Evolutionary conservation across 2,888 invertebrate species (phyloP), one percentile per base, ranked within the genome.

Genomic region (Spialia ferax): DNA sequence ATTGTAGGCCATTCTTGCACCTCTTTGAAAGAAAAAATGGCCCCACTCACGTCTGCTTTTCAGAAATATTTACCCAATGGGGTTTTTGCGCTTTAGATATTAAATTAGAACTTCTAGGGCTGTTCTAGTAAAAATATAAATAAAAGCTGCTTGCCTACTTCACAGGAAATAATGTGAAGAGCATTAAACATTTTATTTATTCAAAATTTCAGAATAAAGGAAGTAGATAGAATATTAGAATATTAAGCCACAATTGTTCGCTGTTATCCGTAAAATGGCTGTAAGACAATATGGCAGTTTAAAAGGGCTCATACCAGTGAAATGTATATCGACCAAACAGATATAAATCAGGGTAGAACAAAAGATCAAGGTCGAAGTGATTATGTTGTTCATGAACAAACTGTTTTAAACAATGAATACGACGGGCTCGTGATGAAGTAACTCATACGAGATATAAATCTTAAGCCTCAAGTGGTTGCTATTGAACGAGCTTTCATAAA

Each of bases 261-360:
- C 22, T 22, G 10, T 22, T 13, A 5, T 22, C 13, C 50, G 5
- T 50, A 13, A 18, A 55, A 55, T 56, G 18, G 8, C 42, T 10
- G 11, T 55, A 59, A 74, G 26, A 74, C 67, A 74, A 64, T 68
- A 68, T 71, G 69, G 70, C n/a, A n/a, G 35, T 11, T 8, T 73
- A 73, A 65, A n/a, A 38, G 38, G 38, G n/a, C 38, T 38, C 5
- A 45, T 18, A 65, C 68, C 71, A 73, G 68, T 73, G 72, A 73
- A 76, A 71, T 73, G 70, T 69, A 50, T 70, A 69, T 52, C 64
- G 73, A 73, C 74, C 75, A 73, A 79, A 77, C 76, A 79, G 75
- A 82, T 83, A 81, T 79, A 79, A 80, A 80, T 78, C 77, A 73
- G 73, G 72, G 70, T 71, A 70, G 75, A 75, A 70, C 73, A 72